phyloP scores from a whole-genome alignment of 2,113 vertebrate species.

The Mormyrus lacerda region DNA sequence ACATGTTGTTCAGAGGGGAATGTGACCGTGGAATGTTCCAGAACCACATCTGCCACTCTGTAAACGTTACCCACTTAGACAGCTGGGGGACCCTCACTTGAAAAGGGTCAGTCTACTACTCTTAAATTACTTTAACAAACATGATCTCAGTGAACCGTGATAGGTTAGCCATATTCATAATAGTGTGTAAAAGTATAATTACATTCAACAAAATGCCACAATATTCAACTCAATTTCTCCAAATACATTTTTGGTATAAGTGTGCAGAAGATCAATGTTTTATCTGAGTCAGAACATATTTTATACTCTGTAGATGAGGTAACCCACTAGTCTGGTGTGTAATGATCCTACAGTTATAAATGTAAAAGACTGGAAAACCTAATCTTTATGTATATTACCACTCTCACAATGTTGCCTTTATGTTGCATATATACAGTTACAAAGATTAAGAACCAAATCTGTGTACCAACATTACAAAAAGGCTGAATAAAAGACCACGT shows the following conservation, averaged over 20 bases:
- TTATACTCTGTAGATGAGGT: conserved; percentile 20
- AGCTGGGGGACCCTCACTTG: background rate
- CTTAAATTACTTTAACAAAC: background rate
- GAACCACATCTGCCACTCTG: background rate
- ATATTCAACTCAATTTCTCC: background rate
- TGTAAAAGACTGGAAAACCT: conserved; percentile 24
- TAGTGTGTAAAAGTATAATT: background rate
- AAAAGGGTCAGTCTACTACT: background rate
- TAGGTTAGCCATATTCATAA: conserved; percentile 9
- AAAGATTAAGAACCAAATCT: conserved; percentile 48
- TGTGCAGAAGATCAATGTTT: background rate
- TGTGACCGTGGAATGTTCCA: background rate
- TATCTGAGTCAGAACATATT: conserved; percentile 6
- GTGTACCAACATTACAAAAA: conserved; percentile 39
- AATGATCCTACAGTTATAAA: conserved; percentile 31
- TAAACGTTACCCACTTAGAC: background rate
- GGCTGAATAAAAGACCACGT: conserved; percentile 32
- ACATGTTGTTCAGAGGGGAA: background rate
- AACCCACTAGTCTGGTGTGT: conserved; percentile 17
- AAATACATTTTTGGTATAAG: background rate
- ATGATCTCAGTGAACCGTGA: background rate
- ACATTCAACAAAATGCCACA: background rate
- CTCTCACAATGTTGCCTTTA: conserved; percentile 54
- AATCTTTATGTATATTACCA: conserved; percentile 44
- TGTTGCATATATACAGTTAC: conserved; percentile 38